phyloP scores from a whole-genome alignment of 92 coral and sea anemone genomes.

The Phenganax subtilis region DNA sequence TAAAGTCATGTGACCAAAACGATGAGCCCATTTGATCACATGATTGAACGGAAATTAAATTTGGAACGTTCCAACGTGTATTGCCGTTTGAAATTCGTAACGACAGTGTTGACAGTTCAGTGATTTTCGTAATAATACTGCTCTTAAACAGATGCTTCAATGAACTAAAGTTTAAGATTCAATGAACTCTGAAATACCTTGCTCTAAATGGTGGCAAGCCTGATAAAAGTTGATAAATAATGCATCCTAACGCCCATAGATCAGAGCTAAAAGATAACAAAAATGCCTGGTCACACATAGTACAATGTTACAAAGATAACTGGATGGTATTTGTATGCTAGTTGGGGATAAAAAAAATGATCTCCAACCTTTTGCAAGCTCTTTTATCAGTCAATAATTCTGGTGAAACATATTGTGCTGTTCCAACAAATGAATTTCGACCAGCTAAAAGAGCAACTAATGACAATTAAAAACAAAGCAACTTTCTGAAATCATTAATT shows the following conservation, averaged over 20 bases:
- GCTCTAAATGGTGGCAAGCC: conserved; percentile 98
- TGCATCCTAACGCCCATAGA: conserved; percentile 96
- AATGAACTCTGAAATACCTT: conserved; percentile 45
- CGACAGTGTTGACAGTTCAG: too few species aligned
- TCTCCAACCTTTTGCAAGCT: conserved; percentile 64
- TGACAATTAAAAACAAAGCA: not conserved
- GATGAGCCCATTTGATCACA: too few species aligned
- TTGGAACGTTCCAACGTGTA: too few species aligned
- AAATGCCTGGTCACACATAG: not conserved
- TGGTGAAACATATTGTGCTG: conserved; percentile 99
- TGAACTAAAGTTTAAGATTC: not conserved
- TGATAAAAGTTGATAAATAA: conserved; percentile 86
- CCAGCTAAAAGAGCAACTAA: conserved; percentile 50
- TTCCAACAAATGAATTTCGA: conserved; percentile 96
- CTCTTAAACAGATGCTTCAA: not conserved
- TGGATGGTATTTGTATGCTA: not conserved
- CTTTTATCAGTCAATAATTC: conserved; percentile 91
- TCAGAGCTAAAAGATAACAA: conserved; percentile 60
- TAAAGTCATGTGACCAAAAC: too few species aligned
- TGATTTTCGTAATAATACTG: too few species aligned
- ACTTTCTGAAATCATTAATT: not conserved
- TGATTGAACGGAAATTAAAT: too few species aligned
- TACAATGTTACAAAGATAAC: not conserved
- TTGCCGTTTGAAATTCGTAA: too few species aligned
- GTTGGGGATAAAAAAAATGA: not conserved